Percentiles rank a stretch among this genome's conserved stretches.
These are phyloP conservation scores for Portunus trituberculatus DNA, from an alignment of 1,140 invertebrate species.

Conservation along the genomic window DNA sequence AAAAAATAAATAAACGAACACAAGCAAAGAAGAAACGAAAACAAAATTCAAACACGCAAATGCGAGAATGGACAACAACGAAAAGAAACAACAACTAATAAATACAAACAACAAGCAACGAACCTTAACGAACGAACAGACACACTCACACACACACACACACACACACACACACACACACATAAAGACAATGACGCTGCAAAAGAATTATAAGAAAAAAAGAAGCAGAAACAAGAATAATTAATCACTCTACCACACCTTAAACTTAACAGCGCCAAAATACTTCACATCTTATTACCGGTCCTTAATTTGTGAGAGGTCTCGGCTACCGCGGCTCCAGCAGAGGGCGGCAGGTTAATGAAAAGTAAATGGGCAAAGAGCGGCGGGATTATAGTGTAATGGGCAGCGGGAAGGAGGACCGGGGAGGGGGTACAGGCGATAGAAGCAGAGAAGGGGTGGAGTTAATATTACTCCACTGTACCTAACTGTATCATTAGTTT, in stretches of 20 bases:
- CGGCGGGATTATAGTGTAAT: background rate
- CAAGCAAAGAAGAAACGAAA: background rate
- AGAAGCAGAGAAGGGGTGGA: background rate
- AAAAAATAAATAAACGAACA: background rate
- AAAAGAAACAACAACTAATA: background rate
- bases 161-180: no score
- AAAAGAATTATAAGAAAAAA: background rate
- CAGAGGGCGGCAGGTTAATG: background rate
- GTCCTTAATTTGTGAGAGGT: background rate
- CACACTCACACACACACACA: no score
- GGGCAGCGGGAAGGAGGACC: background rate
- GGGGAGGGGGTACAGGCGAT: no score
- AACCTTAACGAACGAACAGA: no score
- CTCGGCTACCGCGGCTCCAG: slow-evolving; percentile 5
- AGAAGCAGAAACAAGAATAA: background rate
- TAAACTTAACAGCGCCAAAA: slow-evolving; percentile 24
- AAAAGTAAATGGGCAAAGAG: slow-evolving; percentile 11
- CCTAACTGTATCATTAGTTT: background rate
- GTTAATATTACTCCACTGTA: background rate
- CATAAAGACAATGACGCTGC: background rate
- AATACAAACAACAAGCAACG: background rate
- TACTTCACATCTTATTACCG: slow-evolving; percentile 30
- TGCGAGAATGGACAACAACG: background rate
- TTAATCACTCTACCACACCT: background rate
- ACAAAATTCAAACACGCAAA: background rate